phyloP scores from a whole-genome alignment of 2,113 vertebrate genomes.

The Hypanus sabinus region DNA sequence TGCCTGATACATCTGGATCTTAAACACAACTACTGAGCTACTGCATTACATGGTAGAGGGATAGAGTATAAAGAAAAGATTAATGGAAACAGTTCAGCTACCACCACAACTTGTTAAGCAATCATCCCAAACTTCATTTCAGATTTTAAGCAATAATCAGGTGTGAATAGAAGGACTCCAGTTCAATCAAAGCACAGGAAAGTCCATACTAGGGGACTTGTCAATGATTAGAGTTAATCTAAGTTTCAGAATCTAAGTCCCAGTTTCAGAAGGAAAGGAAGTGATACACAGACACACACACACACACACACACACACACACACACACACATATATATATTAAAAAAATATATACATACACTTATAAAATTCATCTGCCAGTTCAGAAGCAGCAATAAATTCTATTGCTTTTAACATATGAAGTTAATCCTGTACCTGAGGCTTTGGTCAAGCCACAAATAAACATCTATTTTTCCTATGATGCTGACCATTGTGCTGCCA shows the following conservation, averaged over 20 bases:
- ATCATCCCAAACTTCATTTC: conserved; percentile 43
- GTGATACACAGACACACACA: conserved; percentile 12
- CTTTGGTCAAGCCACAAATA: conserved; percentile 31
- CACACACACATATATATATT: too few species aligned
- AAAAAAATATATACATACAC: conserved; percentile 14
- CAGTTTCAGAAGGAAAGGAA: conserved; percentile 28
- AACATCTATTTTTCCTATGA: not conserved
- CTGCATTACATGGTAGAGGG: conserved; percentile 37
- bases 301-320: conserved; percentile 17
- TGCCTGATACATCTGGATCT: not conserved
- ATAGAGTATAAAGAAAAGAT: conserved; percentile 45
- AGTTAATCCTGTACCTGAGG: conserved; percentile 25
- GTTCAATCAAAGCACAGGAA: conserved; percentile 39
- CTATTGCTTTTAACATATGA: not conserved
- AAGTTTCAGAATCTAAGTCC: too few species aligned
- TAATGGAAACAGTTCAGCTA: conserved; percentile 48
- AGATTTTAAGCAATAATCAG: conserved; percentile 52
- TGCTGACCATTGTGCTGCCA: conserved; percentile 16
- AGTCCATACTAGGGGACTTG: conserved; percentile 36
- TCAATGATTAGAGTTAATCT: conserved; percentile 39
- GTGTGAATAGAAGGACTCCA: conserved; percentile 42
- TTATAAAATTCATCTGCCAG: conserved; percentile 39
- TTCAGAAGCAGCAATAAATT: conserved; percentile 35
- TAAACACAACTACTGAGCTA: not conserved
- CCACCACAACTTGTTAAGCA: conserved; percentile 49